Base-by-base conservation (phyloP, 2,888 invertebrate species). In the Hyles lineata region DNA sequence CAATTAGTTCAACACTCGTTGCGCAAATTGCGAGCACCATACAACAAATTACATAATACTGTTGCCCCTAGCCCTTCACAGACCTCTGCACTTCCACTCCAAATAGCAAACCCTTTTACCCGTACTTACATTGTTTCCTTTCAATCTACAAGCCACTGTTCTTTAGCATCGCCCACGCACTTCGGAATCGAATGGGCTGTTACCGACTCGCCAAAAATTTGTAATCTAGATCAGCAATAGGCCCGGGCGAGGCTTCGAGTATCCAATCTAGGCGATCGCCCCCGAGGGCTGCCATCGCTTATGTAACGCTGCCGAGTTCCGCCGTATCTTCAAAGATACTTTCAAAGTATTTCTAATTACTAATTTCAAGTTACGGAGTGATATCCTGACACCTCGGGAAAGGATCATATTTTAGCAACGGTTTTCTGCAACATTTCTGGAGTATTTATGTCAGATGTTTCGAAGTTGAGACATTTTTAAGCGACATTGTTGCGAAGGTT, bases 231-330 rank as follows among this genome's bases (percentile, higher is more conserved):
- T 62, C 63, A 72, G 74, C 59, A 77, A 77, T 78, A 75, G 75
- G 60, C 43, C 50, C 50, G 73, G 21, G 61, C 73, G 43, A n/a
- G n/a, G 32, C 50, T 32, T 21, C 60, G 70, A 58, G 72, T 69
- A 80, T 83, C 82, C 83, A 84, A 85, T 85, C 82, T 82, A 78
- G 78, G 77, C 78, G 75, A 84, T 82, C 73, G 81, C 75, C 83
- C 81, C 77, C 76, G 74, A 61, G 78, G 79, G 78, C 75, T 73
- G 71, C 58, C 11, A 11, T 43, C 43, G 43, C 75, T 75, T 70
- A 76, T 71, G 71, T 78, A 77, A 80, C 73, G 73, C 70, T 23
- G 62, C 62, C 32, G 72, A 71, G 61, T 62, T 21, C 52, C 43
- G 50, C n/a, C 43, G 58, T 63, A 32, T 71, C 62, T 71, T 8